These are phyloP conservation scores for Porites rus DNA, from an alignment of 92 coral and sea anemone genomes.

Conservation along the genomic window DNA sequence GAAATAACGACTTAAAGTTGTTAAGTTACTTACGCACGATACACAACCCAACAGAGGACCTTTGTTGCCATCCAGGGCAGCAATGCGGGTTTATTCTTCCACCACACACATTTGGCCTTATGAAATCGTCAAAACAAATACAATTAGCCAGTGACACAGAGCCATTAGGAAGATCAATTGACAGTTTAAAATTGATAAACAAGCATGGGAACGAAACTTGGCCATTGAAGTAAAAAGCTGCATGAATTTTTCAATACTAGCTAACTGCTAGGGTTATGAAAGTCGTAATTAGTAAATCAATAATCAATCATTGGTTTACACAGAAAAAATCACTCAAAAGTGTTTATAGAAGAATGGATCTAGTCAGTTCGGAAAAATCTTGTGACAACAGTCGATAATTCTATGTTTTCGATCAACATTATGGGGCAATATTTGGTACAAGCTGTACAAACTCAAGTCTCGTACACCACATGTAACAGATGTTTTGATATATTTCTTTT, in stretches of 20 bases:
- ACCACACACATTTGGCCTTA: constrained; percentile 95
- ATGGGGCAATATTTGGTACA: not conserved
- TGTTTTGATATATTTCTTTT: no score
- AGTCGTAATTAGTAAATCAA: no score
- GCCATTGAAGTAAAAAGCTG: not conserved
- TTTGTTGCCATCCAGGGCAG: constrained; percentile 90
- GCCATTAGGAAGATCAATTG: constrained; percentile 25
- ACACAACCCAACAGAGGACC: constrained; percentile 83
- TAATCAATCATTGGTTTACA: no score
- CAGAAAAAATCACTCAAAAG: no score
- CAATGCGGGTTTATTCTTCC: constrained; percentile 74
- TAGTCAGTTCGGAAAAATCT: not conserved
- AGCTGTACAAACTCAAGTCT: not conserved
- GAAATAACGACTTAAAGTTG: not conserved
- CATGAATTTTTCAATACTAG: no score
- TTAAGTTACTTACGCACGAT: constrained; percentile 83
- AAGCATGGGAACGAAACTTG: constrained; percentile 8
- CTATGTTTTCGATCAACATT: constrained; percentile 5
- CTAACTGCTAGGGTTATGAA: no score
- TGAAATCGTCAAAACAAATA: constrained; percentile 26
- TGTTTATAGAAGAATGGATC: no score
- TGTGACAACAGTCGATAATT: constrained; percentile 14
- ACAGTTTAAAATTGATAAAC: constrained; percentile 14
- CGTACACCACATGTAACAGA: not conserved
- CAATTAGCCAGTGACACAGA: not conserved